Base-by-base conservation (phyloP, 2,888 invertebrate genomes). In the Megamerina dolium region DNA sequence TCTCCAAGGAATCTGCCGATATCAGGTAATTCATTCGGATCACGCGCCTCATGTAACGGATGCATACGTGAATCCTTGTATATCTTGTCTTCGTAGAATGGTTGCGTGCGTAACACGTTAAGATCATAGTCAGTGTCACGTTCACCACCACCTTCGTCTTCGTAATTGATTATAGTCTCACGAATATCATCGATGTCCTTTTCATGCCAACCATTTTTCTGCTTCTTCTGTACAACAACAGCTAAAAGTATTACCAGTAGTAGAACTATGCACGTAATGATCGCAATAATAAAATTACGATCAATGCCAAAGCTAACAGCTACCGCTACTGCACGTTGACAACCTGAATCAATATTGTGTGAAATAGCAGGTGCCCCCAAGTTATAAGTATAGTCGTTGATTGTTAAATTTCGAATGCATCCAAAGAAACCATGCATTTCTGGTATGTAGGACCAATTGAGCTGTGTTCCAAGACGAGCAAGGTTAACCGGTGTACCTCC, bases 71-170 rank as follows among this genome's bases (percentile, higher is more conserved):
- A 61, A 54, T 72, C 71, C 55, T 71, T 70, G 56, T 70, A 72
- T 4, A 70, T 57, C 36, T 71, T 71, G 48, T 72, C 72, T 43
- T 71, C 72, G 50, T 72, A 72, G 53, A 67, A 66, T 12, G 72
- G 72, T 37, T 69, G 72, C 0, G 68, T 65, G 31, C 72, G 64
- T 45, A 72, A 51, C 5, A 72, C 72, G 51, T 71, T 72, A 10
- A 72, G 56, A 53, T 72, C 72, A 43, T 72, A 72, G 51, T 72
- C 72, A 2, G 94, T 90, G 66, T 99, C 97, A 1, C 92, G 92
- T 69, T 99, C 93, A 65, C 97, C 97, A 64, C 96, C 96, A 13
- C 97, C 97, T 70, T 99, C 97, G 61, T 97, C 96, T 63, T 94
- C 92, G 63, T 99, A 97, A 57, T 92, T 91, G 57, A 97, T 91